Evolutionary conservation across 64 coral and sea anemone genomes (phyloP), one percentile per base, ranked within the genome.

Genomic region (Platygyra sinensis): DNA sequence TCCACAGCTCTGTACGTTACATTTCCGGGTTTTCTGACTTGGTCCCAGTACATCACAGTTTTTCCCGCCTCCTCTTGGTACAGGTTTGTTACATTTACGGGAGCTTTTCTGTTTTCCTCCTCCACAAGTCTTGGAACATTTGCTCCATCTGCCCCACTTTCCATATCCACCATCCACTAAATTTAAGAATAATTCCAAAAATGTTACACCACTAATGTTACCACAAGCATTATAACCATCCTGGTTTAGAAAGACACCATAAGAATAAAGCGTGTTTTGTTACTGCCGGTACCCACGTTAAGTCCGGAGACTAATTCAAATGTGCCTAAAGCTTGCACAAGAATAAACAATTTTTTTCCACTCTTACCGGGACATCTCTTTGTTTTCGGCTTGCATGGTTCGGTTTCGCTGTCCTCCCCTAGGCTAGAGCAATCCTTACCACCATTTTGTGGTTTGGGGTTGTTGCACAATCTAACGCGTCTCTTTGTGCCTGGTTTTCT

Each of bases 91-190:
- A 74, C 95, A 98, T 15, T 22, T 24, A 69, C 93, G 90, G 14
- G 36, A 83, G 30, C 89, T 55, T 51, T 54, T 65, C 29, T 87
- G 75, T 8, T 49, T 91, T 17, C 93, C 93, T n/a, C 39, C 71
- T 14, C 93, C 93, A 52, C 93, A 95, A 11, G 89, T 80, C 80
- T 73, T 74, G 2, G 74, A 52, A 52, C 93, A 95, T 33, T 28
- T 49, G 15, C 13, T 64, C 72, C 86, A 95, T 46, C 38, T 42
- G 2, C 72, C 73, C 93, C 93, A 95, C 25, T 80, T 14, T 10
- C 89, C 67, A 79, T 88, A 95, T 3, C 89, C 89, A 59, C 93
- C 93, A 74, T 91, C n/a, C 22, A 95, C 82, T 88, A 79, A 57
- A 87, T 64, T 46, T 59, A 22, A 36, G 10, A 25, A 36, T 49